Percentiles rank a stretch among this genome's conserved stretches.
Conservation (phyloP, 1,140 invertebrate genomes). For the Bombus terrestris region DNA sequence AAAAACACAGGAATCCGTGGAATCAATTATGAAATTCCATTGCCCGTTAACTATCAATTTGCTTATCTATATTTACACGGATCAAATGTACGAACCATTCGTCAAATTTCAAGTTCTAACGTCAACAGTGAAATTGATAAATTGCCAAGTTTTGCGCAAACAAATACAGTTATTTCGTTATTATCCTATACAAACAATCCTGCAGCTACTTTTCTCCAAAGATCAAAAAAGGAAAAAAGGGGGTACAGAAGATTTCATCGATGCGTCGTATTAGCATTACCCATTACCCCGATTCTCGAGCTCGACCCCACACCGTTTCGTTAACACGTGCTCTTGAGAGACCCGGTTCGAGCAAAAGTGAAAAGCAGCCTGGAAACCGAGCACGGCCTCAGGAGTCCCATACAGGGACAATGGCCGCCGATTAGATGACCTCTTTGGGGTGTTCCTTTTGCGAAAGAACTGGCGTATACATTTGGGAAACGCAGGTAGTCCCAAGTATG, state of each 20-base stretch:
- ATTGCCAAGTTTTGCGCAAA: background rate
- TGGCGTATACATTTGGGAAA: constrained; percentile 42
- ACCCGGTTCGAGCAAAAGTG: constrained; percentile 36
- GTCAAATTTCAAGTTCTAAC: background rate
- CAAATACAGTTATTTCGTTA: background rate
- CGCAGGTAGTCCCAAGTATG: constrained; percentile 11
- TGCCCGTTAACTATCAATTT: background rate
- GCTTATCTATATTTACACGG: background rate
- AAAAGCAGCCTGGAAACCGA: constrained; percentile 18
- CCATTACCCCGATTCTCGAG: constrained; percentile 4
- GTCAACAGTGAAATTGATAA: background rate
- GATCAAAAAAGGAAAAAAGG: no score
- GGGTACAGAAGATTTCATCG: background rate
- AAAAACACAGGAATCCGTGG: background rate
- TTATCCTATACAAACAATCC: background rate
- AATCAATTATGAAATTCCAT: background rate
- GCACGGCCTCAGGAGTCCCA: constrained; percentile 4
- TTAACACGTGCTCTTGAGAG: constrained; percentile 22
- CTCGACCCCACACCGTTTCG: background rate
- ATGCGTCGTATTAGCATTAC: constrained; percentile 6
- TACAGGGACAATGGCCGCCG: constrained; percentile 53
- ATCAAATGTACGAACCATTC: background rate
- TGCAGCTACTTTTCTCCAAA: background rate
- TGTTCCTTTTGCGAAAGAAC: constrained; percentile 22
- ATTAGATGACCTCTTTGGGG: constrained; percentile 67